Evolutionary conservation across 2,797 vertebrate species (phyloP).

Genomic region (Acanthurus lineatus): DNA sequence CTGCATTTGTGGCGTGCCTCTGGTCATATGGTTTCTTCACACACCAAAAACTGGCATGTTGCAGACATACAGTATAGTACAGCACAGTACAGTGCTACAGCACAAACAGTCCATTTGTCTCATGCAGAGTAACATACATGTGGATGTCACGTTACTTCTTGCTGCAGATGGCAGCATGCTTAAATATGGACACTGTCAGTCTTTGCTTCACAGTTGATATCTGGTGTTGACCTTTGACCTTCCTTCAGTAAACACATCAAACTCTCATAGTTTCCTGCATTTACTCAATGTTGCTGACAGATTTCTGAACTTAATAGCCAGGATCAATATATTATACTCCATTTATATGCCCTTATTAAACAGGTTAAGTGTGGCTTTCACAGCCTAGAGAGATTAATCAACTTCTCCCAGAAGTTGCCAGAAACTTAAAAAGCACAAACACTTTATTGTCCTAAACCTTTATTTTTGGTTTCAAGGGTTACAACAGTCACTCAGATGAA

Average conservation of each 20-base stretch:
- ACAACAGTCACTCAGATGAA: constrained; percentile 84
- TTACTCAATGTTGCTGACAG: too few relatives aligned
- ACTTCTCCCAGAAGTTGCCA: neutral
- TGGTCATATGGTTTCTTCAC: too few relatives aligned
- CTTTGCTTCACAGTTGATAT: neutral
- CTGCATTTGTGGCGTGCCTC: too few relatives aligned
- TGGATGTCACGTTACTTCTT: too few relatives aligned
- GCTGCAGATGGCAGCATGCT: too few relatives aligned
- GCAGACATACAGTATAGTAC: too few relatives aligned
- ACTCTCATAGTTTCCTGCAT: neutral
- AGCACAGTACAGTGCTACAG: too few relatives aligned
- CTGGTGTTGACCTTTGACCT: neutral
- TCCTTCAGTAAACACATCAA: neutral
- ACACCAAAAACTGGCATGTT: too few relatives aligned
- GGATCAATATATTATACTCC: neutral
- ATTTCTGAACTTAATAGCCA: neutral
- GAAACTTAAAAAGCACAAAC: neutral
- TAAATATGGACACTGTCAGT: neutral
- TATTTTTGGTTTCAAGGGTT: constrained; percentile 72
- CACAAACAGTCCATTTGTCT: too few relatives aligned
- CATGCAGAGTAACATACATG: too few relatives aligned
- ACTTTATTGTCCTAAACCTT: neutral
- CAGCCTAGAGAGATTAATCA: neutral
- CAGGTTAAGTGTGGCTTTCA: neutral
- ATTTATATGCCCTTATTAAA: neutral